Base-by-base conservation (phyloP, 2,797 vertebrate species). In the Enteromius viviparus region DNA sequence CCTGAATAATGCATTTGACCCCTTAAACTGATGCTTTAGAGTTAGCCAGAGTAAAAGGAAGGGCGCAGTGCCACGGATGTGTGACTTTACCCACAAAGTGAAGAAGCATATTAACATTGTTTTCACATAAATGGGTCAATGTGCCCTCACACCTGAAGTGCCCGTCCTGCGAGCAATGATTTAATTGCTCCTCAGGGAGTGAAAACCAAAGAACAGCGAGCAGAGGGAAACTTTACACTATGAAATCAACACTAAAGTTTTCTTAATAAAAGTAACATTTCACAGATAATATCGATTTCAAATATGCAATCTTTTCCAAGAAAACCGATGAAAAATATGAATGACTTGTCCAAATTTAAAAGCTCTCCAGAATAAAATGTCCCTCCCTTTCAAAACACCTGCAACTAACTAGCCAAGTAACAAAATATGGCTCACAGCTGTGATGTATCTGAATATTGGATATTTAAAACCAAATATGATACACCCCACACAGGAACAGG, bases 71-170 rank as follows among this genome's bases (percentile, higher is more conserved):
- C 23, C 62, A 68, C 3, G 11, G 6, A 55, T 76, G 37, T 62
- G 29, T 78, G 40, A 49, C 65, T 70, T 77, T 77, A 70, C 64
- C 75, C 51, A 62, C 40, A 77, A 77, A 70, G 14, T 62, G 12
- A 71, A 51, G 65, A 49, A 69, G 15, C 58, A 82, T 71, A 55
- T 85, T 85, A 78, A 81, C 68, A 81, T 71, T 71, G 58, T 77
- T 82, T 71, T 78, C 79, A 64, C 66, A 85, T 65, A 85, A 85
- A 81, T 77, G 45, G 66, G 79, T 77, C 62, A 55, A 77, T 71
- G 79, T 76, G 53, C 55, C 55, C 80, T 82, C 32, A 65, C 47
- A 76, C 37, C 23, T 66, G 19, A 58, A 58, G 53, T 66, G 71
- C 23, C 40, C 6, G 29, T 53, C 60, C 51, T 72, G 26, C 51